Base-by-base conservation (phyloP, 2,113 vertebrate genomes). In the Etia nguti region DNA sequence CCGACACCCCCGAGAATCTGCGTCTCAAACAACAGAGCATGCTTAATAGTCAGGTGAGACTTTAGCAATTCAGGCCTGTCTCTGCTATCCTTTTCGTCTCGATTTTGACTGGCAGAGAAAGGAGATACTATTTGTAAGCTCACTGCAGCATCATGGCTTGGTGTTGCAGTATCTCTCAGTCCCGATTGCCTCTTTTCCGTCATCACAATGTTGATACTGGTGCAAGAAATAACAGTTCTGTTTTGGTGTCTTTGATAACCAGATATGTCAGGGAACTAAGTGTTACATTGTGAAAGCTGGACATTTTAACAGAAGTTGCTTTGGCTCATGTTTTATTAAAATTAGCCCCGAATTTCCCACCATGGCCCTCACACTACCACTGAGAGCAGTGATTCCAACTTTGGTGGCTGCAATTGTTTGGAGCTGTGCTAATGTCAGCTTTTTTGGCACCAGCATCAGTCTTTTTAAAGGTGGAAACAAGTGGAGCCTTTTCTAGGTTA, bases 21-120 rank as follows among this genome's bases (percentile, higher is more conserved):
- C 97, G 98, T 1, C 97, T 99, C 29, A 99, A 98, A 95, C 98
- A 99, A 88, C 98, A 99, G 96, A 99, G 94, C 1, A 96, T 98
- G 96, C 97, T 99, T 68, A 98, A 99, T 92, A 99, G 98, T 94
- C 98, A 98, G 97, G 98, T 99, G 92, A 88, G 93, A 46, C 15
- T 3, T 38, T 2, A 55, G 2, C 22, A 8, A 8, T 6, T 12
- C 43, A 5, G 7, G 13, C 31, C 82, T 6, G 13, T 60, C 34
- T 68, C 56, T 57, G 41, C 80, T 81, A 4, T 82, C 41, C 10
- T 18, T 55, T 83, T 20, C 2, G 13, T 52, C 73, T 57, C 43
- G n/a, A 26, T 31, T 82, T 83, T 80, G 50, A 6, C 59, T 7
- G 2, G 5, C 84, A 34, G 56, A 80, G 34, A 57, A 15, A 70